These are phyloP conservation scores for Cosmia trapezina DNA, from an alignment of 2,888 invertebrate genomes.

Conservation along the genomic window DNA sequence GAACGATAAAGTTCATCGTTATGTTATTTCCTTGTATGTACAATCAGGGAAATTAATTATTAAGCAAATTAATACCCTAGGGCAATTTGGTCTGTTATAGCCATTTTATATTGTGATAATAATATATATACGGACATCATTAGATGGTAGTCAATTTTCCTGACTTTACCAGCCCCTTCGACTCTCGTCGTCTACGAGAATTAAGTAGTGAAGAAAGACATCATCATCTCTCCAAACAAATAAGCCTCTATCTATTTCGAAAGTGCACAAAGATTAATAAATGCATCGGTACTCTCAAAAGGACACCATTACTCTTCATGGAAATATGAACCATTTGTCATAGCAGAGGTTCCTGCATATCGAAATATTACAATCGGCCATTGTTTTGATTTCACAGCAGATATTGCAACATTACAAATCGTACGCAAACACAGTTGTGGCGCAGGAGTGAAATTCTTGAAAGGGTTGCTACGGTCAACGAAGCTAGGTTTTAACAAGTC, in stretches of 20 bases:
- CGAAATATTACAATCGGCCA: slow-evolving; percentile 57
- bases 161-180: neutral
- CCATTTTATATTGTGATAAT: neutral
- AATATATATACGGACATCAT: neutral
- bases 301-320: slow-evolving; percentile 43
- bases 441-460: slow-evolving; percentile 39
- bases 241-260: slow-evolving; percentile 23
- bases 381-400: slow-evolving; percentile 65
- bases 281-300: slow-evolving; percentile 23
- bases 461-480: slow-evolving; percentile 45
- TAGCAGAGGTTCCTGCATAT: slow-evolving; percentile 54
- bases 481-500: neutral
- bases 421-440: slow-evolving; percentile 57
- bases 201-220: slow-evolving; percentile 3
- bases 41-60: neutral
- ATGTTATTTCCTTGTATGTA: neutral
- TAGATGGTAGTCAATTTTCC: neutral
- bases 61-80: neutral
- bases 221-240: slow-evolving; percentile 14
- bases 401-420: slow-evolving; percentile 64
- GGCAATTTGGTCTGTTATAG: neutral
- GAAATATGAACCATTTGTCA: slow-evolving; percentile 58
- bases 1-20: neutral
- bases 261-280: slow-evolving; percentile 30
- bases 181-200: neutral